Evolutionary conservation across 2,888 invertebrate species (phyloP), one percentile per base, ranked within the genome.

Genomic region (Diarsia brunnea): DNA sequence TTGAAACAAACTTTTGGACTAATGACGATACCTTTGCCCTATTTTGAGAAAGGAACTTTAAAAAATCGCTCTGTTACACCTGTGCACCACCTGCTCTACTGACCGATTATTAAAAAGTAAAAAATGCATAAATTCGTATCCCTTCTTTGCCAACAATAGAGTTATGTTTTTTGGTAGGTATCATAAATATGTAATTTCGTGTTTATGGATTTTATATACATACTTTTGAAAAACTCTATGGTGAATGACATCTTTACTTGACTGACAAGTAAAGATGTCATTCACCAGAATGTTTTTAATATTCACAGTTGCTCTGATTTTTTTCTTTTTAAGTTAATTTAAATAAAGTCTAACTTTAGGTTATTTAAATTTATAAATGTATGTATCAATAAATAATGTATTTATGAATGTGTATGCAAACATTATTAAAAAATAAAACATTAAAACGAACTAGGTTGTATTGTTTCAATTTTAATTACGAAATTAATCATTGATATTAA

Each of bases 1-100:
- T 91, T 94, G 92, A 95, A 96, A 96, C 96, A 96, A 96, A 96
- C 96, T 96, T 91, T 85, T 85, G 82, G 78, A 91, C 91, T 91
- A 91, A 92, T 94, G 93, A 94, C 89, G 89, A 92, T 92, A 88
- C 90, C 69, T 90, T 89, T 88, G 91, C 90, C 90, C 92, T 91
- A 92, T 91, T 92, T 94, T 90, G 89, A 86, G 70, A 85, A 88
- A 80, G 85, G 81, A 89, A 87, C 84, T 88, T 89, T 89, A 93
- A 93, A 92, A 91, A 91, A 88, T 89, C 85, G 86, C 84, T 63
- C 82, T 87, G 63, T 78, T 89, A 92, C 95, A 95, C 95, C 95
- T 95, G 95, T 94, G 87, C 73, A 71, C 82, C 96, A 96, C 94
- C 96, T 96, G 96, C 94, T 92, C 88, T 84, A 86, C 90, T 93